Evolutionary conservation across 2,113 vertebrate species (phyloP), one percentile per base, ranked within the genome.

Genomic region (Albula goreensis): DNA sequence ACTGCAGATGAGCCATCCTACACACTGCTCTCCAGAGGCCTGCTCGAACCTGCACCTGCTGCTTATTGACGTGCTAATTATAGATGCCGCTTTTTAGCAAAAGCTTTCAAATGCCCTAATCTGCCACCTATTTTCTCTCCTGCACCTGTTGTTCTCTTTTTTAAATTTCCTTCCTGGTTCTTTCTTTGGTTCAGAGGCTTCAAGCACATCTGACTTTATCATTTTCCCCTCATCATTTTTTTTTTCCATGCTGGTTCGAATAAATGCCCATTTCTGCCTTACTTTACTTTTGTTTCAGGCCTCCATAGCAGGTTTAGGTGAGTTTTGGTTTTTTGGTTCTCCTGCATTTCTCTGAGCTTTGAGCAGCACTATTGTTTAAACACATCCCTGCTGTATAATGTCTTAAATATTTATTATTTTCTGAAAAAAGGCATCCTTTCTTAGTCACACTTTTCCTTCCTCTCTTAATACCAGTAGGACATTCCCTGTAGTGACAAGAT

Each of bases 61-160:
- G 86, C 88, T 87, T 91, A 85, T 87, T 88, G 81, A 83, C 78
- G 4, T 50, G 78, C 86, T 87, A 90, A 88, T 87, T 89, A 88
- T 90, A 89, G 88, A 85, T 50, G 49, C 83, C 80, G 88, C 89
- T 90, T 90, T 91, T 90, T 77, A 90, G 89, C 86, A 91, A 91
- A 79, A 88, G 80, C 77, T 57, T 51, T 83, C 81, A 80, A 81
- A 89, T 88, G 78, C 86, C 89, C 78, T 81, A 57, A 88, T 87
- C 77, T 60, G 50, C 77, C 74, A 85, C 74, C 60, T 84, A 86
- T 81, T 66, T 80, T 53, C 48, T 74, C 50, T 60, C 53, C 48
- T 4, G 15, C 89, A 88, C 82, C 88, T 89, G 90, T 51, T 89
- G 49, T 41, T 81, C 60, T 82, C 57, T 79, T 88, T 57, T 85